Evolutionary conservation across 1,140 invertebrate genomes (phyloP).

Genomic region (Coptotermes formosanus): DNA sequence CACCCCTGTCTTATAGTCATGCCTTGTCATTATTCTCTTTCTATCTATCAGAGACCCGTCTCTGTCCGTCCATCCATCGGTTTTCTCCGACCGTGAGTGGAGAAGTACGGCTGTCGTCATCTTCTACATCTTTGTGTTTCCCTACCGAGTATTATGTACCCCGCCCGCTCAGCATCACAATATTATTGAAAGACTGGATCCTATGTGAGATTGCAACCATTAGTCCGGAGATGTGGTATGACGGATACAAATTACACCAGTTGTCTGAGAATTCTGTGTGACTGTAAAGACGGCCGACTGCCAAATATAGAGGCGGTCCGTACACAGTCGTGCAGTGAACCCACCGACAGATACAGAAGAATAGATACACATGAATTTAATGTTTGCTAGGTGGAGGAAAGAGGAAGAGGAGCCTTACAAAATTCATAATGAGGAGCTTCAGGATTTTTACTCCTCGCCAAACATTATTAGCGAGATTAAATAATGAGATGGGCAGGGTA

Average conservation of each 20-base stretch:
- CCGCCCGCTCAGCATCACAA: neutral
- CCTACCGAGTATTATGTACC: neutral
- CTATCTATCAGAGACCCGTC: conserved; percentile 8
- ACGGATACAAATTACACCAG: conserved; percentile 11
- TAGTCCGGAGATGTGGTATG: neutral
- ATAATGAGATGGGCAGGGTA: no score
- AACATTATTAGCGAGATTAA: no score
- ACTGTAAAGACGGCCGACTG: neutral
- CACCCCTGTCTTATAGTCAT: neutral
- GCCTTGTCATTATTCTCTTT: neutral
- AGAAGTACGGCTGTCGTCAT: neutral
- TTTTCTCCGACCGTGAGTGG: neutral
- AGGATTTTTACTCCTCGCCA: no score
- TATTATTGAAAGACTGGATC: conserved; percentile 6
- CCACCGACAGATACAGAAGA: no score
- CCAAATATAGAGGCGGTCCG: neutral
- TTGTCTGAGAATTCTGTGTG: conserved; percentile 1
- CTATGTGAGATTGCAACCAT: conserved; percentile 2
- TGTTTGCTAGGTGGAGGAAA: no score
- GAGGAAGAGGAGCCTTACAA: no score
- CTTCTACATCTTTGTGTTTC: neutral
- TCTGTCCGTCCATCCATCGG: neutral
- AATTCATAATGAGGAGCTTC: no score
- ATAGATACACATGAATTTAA: no score
- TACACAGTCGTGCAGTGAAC: no score